These are phyloP conservation scores for Opisthocomus hoazin DNA, from an alignment of 2,113 vertebrate genomes.

Conservation along the genomic window DNA sequence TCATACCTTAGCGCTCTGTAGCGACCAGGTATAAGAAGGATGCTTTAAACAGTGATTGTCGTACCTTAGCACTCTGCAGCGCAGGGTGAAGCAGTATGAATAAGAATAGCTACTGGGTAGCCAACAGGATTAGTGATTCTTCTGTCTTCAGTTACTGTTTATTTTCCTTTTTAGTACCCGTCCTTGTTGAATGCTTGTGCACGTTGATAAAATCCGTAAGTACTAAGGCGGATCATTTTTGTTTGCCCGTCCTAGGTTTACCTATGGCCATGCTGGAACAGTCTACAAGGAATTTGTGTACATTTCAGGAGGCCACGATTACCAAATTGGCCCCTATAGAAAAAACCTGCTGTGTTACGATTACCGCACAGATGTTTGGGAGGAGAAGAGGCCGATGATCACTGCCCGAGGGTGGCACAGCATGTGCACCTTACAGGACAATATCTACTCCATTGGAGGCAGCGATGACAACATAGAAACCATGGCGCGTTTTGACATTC, in stretches of 20 bases:
- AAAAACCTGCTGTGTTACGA: slow-evolving; percentile 90
- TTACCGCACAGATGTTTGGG: slow-evolving; percentile 78
- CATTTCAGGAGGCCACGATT: slow-evolving; percentile 93
- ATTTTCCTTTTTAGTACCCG: neutral
- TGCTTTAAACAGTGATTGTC: neutral
- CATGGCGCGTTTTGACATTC: slow-evolving; percentile 90
- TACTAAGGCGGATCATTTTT: accelerated
- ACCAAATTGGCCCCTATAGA: slow-evolving; percentile 90
- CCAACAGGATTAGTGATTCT: neutral
- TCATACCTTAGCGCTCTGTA: neutral
- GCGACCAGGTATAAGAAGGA: neutral
- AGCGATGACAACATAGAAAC: slow-evolving; percentile 89
- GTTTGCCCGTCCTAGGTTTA: slow-evolving; percentile 74
- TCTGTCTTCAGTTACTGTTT: neutral
- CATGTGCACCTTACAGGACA: slow-evolving; percentile 88
- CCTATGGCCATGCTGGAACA: slow-evolving; percentile 89
- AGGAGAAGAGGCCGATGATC: slow-evolving; percentile 84
- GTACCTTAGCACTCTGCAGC: neutral
- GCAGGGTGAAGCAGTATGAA: neutral
- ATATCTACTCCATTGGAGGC: slow-evolving; percentile 88
- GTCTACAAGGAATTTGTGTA: slow-evolving; percentile 85
- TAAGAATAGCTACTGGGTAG: neutral
- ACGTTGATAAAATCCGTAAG: neutral
- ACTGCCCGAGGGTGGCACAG: slow-evolving; percentile 91
- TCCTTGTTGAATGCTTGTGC: neutral